These are phyloP conservation scores for Drosophila gunungcola DNA, from an alignment of 1,140 invertebrate genomes.

Conservation along the genomic window DNA sequence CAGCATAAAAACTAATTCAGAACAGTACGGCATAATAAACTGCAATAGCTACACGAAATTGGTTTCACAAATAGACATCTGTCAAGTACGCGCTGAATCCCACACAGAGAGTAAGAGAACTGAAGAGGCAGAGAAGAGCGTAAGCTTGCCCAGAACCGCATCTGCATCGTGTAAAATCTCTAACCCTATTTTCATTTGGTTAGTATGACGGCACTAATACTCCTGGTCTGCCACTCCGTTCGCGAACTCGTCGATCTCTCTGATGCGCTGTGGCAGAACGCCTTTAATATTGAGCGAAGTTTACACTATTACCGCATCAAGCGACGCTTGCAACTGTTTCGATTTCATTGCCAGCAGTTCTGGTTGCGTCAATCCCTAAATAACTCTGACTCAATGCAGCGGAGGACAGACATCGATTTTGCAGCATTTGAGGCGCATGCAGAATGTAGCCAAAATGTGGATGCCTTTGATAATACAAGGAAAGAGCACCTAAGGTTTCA, in stretches of 20 bases:
- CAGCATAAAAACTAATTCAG: conserved; percentile 11
- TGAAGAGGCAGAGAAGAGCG: conserved; percentile 26
- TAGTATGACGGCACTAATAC: conserved; percentile 79
- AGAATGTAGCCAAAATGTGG: conserved; percentile 42
- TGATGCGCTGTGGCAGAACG: conserved; percentile 71
- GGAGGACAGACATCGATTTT: conserved; percentile 65
- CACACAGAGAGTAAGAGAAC: conserved; percentile 21
- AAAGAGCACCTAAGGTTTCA: conserved; percentile 17
- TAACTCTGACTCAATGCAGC: conserved; percentile 42
- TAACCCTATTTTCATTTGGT: conserved; percentile 32
- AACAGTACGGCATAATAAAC: conserved; percentile 10
- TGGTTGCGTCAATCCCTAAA: conserved; percentile 57
- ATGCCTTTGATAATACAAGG: conserved; percentile 29
- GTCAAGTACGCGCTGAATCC: conserved; percentile 8
- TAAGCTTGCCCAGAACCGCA: conserved; percentile 14
- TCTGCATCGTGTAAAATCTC: conserved; percentile 32
- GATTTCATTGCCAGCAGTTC: conserved; percentile 56
- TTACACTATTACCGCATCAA: conserved; percentile 62
- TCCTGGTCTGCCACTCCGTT: conserved; percentile 56
- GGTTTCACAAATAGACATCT: background rate
- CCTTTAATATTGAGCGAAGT: conserved; percentile 59
- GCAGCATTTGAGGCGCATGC: conserved; percentile 69
- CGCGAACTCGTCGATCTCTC: conserved; percentile 69
- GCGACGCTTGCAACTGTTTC: conserved; percentile 60
- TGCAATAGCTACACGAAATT: background rate